Evolutionary conservation across 2,113 vertebrate genomes (phyloP).

Genomic region (Willisornis vidua): DNA sequence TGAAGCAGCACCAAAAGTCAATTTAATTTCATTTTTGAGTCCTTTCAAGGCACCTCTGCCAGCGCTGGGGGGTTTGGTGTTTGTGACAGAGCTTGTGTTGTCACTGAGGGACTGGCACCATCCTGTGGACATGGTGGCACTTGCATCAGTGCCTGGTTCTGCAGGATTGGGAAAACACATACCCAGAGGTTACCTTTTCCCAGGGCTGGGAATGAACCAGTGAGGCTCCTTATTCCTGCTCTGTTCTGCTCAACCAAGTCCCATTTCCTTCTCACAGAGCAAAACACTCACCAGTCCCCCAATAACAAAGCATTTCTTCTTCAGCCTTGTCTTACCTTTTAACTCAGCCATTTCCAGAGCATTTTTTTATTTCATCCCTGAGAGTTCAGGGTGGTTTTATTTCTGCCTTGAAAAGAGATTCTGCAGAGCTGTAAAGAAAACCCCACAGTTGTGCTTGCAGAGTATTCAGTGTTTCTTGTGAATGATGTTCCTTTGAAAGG

Average conservation of each 20-base stretch:
- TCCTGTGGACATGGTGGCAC: background rate
- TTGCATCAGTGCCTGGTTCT: background rate
- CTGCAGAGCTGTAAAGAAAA: background rate
- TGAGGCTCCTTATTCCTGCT: background rate
- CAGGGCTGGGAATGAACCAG: background rate
- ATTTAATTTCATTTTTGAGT: background rate
- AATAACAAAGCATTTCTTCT: background rate
- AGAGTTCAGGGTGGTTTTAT: background rate
- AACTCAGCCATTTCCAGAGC: background rate
- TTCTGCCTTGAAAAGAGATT: background rate
- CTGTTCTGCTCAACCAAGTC: background rate
- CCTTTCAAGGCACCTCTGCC: background rate
- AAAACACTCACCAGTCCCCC: background rate
- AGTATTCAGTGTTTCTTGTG: background rate
- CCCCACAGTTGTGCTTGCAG: background rate
- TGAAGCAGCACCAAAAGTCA: background rate
- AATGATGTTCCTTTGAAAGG: background rate
- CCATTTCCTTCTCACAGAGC: background rate
- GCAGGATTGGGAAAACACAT: background rate
- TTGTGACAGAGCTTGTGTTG: background rate
- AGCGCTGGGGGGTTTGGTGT: rapidly evolving
- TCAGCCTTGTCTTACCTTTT: background rate
- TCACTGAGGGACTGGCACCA: background rate
- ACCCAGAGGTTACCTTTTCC: background rate
- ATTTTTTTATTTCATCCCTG: background rate